phyloP scores from a whole-genome alignment of 1,140 invertebrate genomes.

The Cydia splendana region DNA sequence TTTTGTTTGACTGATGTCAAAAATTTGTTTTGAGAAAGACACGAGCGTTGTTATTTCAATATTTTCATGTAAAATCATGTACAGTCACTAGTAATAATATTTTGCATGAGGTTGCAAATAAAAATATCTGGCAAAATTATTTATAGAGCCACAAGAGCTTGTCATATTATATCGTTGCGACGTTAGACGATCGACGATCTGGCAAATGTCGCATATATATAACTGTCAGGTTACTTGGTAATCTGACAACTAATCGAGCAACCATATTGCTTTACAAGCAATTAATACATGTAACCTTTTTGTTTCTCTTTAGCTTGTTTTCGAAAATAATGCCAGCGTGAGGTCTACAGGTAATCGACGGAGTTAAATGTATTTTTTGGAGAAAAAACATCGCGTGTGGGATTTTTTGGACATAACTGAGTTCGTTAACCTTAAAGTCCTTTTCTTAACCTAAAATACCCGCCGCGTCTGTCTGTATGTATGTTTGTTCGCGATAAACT shows the following conservation, averaged over 20 bases:
- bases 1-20: slow-evolving; percentile 15
- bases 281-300: slow-evolving; percentile 19
- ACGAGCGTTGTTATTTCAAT: too few relatives aligned
- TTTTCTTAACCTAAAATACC: too few relatives aligned
- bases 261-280: slow-evolving; percentile 24
- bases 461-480: too few relatives aligned
- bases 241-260: background rate
- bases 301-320: background rate
- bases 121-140: too few relatives aligned
- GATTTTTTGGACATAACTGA: background rate
- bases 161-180: too few relatives aligned
- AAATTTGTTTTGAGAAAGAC: background rate
- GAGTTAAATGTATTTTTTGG: background rate
- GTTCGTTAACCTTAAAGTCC: background rate
- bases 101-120: background rate
- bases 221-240: background rate
- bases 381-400: background rate
- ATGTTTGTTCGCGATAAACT: too few relatives aligned
- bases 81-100: background rate
- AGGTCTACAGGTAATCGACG: slow-evolving; percentile 2
- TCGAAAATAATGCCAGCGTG: slow-evolving; percentile 17
- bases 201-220: too few relatives aligned
- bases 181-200: too few relatives aligned
- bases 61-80: background rate
- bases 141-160: too few relatives aligned